A percentile compares a stretch with the other conserved stretches of the same genome.
Evolutionary conservation across 2,888 invertebrate genomes (phyloP).

Genomic region (Steinernema scapterisci): DNA sequence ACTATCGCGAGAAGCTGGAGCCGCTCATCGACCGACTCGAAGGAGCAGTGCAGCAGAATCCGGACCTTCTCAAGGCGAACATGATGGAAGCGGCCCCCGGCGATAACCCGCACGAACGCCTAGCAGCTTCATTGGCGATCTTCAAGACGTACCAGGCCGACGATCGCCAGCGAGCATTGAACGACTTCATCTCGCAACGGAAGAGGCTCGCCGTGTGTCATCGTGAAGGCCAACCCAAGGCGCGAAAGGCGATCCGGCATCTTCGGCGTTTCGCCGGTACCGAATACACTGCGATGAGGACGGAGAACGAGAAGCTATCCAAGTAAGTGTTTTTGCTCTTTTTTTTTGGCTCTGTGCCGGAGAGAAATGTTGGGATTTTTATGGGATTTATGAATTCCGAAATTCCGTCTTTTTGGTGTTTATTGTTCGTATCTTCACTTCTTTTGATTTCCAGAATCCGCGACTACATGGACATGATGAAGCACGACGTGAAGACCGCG

Average conservation of each 20-base stretch:
- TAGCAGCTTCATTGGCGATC: slow-evolving; percentile 35
- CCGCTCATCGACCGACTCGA: slow-evolving; percentile 33
- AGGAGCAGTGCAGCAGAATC: slow-evolving; percentile 37
- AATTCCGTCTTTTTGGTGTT: not conserved
- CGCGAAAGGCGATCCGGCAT: slow-evolving; percentile 31
- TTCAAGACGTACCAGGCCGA: slow-evolving; percentile 35
- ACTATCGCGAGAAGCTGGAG: slow-evolving; percentile 34
- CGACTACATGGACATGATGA: slow-evolving; percentile 51
- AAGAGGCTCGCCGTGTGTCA: slow-evolving; percentile 37
- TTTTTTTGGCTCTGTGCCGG: no score
- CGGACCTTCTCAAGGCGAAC: slow-evolving; percentile 20
- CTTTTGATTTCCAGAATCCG: slow-evolving; percentile 37
- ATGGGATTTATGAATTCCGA: not conserved
- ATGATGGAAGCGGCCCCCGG: slow-evolving; percentile 33
- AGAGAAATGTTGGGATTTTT: no score
- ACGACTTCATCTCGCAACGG: slow-evolving; percentile 35
- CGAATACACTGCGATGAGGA: slow-evolving; percentile 36
- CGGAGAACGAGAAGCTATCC: slow-evolving; percentile 36
- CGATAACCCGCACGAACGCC: slow-evolving; percentile 40
- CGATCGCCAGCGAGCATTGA: not conserved
- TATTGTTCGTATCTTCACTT: no score
- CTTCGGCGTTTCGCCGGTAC: slow-evolving; percentile 35
- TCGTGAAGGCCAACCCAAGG: slow-evolving; percentile 30
- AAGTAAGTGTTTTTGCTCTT: slow-evolving; percentile 31
- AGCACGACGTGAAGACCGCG: slow-evolving; percentile 49